Base-by-base conservation (phyloP, 2,888 invertebrate species). In the Pilophorus perplexus region DNA sequence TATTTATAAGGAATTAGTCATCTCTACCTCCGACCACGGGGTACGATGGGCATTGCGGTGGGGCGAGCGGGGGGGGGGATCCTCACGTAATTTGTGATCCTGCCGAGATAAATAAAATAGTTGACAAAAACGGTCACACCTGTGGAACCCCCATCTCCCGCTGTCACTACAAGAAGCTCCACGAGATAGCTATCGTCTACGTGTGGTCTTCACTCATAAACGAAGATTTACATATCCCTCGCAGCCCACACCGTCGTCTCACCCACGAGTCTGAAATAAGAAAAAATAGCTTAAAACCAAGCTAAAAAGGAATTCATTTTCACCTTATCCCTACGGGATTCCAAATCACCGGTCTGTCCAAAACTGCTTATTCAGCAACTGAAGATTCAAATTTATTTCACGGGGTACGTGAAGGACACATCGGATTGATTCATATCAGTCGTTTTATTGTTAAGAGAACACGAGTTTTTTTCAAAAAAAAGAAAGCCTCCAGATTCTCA, bases 201-300 rank as follows among this genome's bases (percentile, higher is more conserved):
- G 64, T 65, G 64, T 65, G 64, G 64, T 65, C 64, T 65, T 65
- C 64, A 40, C 52, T 65, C 64, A 65, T 65, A 65, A 65, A 65
- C 64, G 46, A 54, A 54, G 44, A 65, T 65, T 65, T 65, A 65
- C 64, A 64, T 64, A 62, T 33, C 46, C 64, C 64, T 33, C 14
- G 25, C 62, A 33, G 62, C 62, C 62, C 46, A 62, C 62, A 62
- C 62, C 62, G 37, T 46, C 62, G 33, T 62, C 48, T 52, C 28
- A 52, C 52, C 52, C 28, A 52, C 52, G 28, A 52, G 52, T 28
- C 28, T 25, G 10, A 28, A 52, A 52, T 28, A 50, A 33, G 33
- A 33, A 33, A 33, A 33, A 33, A n/a, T n/a, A n/a, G n/a, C n/a
- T n/a, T n/a, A n/a, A n/a, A n/a, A n/a, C n/a, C n/a, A n/a, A n/a